A percentile compares a stretch with the other conserved stretches of the same genome.
Evolutionary conservation across 2,113 vertebrate species (phyloP).

Genomic region (human (Homo sapiens)): DNA sequence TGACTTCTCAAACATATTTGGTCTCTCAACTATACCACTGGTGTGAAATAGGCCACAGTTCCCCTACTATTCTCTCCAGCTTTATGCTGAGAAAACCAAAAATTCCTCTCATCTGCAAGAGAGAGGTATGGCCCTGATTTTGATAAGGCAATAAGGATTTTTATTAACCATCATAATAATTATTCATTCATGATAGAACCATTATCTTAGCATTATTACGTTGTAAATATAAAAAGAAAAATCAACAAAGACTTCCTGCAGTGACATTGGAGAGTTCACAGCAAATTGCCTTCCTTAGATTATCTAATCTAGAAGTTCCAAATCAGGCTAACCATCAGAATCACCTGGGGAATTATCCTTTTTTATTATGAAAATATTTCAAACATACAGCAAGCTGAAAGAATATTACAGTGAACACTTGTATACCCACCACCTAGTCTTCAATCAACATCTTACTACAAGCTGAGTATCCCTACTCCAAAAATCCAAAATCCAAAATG

Average conservation of each 20-base stretch:
- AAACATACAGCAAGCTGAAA: not conserved
- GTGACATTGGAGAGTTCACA: not conserved
- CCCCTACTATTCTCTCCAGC: not conserved
- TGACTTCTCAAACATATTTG: not conserved
- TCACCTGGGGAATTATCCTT: not conserved
- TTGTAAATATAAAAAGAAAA: conserved; percentile 36
- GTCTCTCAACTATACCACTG: not conserved
- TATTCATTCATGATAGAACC: not conserved
- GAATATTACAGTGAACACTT: not conserved
- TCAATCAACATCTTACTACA: not conserved
- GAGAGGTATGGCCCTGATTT: not conserved
- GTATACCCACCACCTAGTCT: not conserved
- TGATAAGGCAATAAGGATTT: not conserved
- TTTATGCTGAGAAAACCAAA: not conserved
- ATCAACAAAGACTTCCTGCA: not conserved
- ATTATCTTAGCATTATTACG: conserved; percentile 3
- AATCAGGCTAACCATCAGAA: not conserved
- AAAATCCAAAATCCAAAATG: not conserved
- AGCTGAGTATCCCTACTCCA: not conserved
- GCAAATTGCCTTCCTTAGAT: not conserved
- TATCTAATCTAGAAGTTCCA: not conserved
- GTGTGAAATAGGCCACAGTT: not conserved
- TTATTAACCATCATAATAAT: not conserved
- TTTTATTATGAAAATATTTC: conserved; percentile 17
- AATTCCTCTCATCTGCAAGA: not conserved